Conservation (phyloP, 2,888 invertebrate species). For the Papilio demoleus region DNA sequence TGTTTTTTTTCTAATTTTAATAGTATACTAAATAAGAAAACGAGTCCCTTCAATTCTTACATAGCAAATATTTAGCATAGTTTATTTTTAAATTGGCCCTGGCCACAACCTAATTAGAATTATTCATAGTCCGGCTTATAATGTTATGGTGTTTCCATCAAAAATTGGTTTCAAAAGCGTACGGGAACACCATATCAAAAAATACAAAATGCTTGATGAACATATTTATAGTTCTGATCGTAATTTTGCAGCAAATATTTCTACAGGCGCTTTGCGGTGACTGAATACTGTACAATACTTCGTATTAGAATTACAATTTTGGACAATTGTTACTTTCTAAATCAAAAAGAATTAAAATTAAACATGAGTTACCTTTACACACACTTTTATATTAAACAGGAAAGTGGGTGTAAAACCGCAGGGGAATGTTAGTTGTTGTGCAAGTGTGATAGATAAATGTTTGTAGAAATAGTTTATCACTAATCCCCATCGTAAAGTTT, state of each 20-base stretch:
- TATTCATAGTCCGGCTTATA: no score
- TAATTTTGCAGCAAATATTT: constrained; percentile 1
- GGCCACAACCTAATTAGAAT: no score
- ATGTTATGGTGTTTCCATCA: no score
- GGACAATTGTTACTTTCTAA: neutral
- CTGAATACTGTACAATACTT: neutral
- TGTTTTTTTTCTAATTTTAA: neutral
- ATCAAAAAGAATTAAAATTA: no score
- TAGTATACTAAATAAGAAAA: neutral
- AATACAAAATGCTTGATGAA: neutral
- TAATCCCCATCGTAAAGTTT: constrained; percentile 28
- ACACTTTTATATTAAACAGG: no score
- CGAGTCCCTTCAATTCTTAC: neutral
- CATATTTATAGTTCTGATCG: neutral
- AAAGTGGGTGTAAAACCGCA: neutral
- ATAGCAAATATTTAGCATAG: neutral
- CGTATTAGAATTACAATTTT: neutral
- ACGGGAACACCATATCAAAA: no score
- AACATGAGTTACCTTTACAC: no score
- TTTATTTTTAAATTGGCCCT: no score
- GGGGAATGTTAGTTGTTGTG: neutral
- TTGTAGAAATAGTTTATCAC: constrained; percentile 15
- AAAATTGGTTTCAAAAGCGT: no score
- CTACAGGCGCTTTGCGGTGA: neutral
- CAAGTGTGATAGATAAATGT: constrained; percentile 8